Percentiles rank a stretch among this genome's conserved stretches.
Evolutionary conservation across 2,888 invertebrate species (phyloP).

Genomic region (Ramazzottius varieornatus): DNA sequence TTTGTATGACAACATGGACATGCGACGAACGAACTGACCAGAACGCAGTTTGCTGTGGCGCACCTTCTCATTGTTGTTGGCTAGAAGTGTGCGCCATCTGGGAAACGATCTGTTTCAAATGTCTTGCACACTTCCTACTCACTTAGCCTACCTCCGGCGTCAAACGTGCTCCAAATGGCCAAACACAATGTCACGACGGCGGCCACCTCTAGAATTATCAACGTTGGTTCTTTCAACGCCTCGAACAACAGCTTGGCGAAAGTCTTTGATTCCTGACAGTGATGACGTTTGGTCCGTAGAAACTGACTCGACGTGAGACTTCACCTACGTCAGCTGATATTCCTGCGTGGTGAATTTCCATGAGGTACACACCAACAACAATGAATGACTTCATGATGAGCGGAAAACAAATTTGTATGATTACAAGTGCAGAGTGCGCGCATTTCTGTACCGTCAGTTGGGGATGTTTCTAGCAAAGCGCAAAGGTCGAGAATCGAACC

Average conservation of each 20-base stretch:
- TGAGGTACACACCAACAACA: too few relatives aligned
- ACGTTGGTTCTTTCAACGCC: conserved; percentile 93
- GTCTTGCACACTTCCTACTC: background rate
- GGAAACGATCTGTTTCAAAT: too few relatives aligned
- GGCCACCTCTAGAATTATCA: conserved; percentile 92
- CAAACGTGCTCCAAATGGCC: conserved; percentile 30
- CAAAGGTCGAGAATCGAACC: conserved; percentile 84
- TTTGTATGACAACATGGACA: too few relatives aligned
- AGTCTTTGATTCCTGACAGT: conserved; percentile 98
- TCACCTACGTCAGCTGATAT: conserved; percentile 69
- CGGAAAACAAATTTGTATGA: background rate
- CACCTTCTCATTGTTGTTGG: too few relatives aligned
- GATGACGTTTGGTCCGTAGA: conserved; percentile 92
- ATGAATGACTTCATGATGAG: background rate
- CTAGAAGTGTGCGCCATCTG: too few relatives aligned
- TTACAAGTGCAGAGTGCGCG: too few relatives aligned
- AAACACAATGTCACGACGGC: conserved; percentile 90
- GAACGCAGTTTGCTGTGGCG: too few relatives aligned
- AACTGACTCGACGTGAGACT: conserved; percentile 67
- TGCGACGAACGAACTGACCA: too few relatives aligned
- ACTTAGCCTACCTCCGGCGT: background rate
- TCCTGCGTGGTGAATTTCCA: conserved; percentile 39
- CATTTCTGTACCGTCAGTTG: conserved; percentile 63
- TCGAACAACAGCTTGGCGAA: conserved; percentile 96
- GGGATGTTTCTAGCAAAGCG: conserved; percentile 83